Conservation (phyloP, 2,888 invertebrate genomes). For the Idaea straminata region DNA sequence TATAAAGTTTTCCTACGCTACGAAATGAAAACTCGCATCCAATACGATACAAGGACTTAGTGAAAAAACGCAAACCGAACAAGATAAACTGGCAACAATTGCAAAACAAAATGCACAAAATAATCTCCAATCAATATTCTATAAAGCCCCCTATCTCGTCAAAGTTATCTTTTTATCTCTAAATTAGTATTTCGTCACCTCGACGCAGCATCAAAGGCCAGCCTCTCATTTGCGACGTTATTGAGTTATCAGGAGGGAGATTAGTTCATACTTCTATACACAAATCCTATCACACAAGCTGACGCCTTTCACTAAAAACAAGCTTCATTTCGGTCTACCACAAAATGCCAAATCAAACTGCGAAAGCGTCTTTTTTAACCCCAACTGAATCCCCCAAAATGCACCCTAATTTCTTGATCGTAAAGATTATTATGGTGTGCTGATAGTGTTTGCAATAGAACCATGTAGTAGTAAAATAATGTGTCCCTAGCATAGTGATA, state of each 20-base stretch:
- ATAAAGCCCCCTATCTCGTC: slow-evolving; percentile 44
- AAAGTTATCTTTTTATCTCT: slow-evolving; percentile 79
- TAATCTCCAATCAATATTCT: slow-evolving; percentile 45
- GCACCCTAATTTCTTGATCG: slow-evolving; percentile 18
- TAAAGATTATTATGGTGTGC: slow-evolving; percentile 17
- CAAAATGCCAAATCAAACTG: slow-evolving; percentile 43
- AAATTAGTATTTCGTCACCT: slow-evolving; percentile 78
- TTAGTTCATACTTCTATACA: slow-evolving; percentile 79
- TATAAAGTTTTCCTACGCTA: no score
- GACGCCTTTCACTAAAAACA: slow-evolving; percentile 77
- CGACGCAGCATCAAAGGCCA: slow-evolving; percentile 72
- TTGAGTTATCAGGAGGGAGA: slow-evolving; percentile 80
- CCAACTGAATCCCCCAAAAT: slow-evolving; percentile 30
- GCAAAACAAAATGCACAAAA: slow-evolving; percentile 33
- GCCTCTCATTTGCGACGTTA: slow-evolving; percentile 74
- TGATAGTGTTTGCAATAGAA: slow-evolving; percentile 13
- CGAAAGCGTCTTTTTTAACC: slow-evolving; percentile 41
- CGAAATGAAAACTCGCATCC: background rate
- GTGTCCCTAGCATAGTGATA: slow-evolving; percentile 57
- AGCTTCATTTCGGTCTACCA: slow-evolving; percentile 75
- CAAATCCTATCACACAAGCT: slow-evolving; percentile 80
- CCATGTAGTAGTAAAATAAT: slow-evolving; percentile 31
- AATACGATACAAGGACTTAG: background rate
- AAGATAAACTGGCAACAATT: background rate
- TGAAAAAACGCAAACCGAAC: background rate